Base-by-base conservation (phyloP, 2,113 vertebrate genomes). In the Platycercus adscitus region DNA sequence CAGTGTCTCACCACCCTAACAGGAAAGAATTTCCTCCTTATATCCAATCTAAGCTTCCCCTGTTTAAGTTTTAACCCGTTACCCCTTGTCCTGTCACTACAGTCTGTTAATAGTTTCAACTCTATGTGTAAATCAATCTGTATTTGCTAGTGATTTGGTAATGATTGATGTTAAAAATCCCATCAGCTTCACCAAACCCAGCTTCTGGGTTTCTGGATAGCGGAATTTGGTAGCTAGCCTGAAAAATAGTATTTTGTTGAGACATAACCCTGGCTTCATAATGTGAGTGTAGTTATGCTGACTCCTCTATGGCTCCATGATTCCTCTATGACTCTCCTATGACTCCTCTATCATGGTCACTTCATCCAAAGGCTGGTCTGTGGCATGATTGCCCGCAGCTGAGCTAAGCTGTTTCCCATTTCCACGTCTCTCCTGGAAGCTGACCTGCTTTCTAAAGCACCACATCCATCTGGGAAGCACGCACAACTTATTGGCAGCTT, bases 401-500 rank as follows among this genome's bases (percentile, higher is more conserved):
- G 64, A 46, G 14, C 17, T 64, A 55, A 53, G 23, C 66, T 1
- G 0, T n/a, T 39, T 83, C 56, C 1, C 1, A 5, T 58, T 86
- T 69, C 37, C 26, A 31, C 10, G 9, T 13, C 31, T 83, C 28
- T 77, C 44, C 33, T 83, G 37, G 72, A 53, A 80, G 26, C 20
- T 76, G 39, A 76, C 18, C n/a, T 28, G 26, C 35, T 84, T 73
- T 58, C 68, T 75, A 23, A 69, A 73, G 66, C 35, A 73, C 12
- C 33, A 15, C 1, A 0, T 87, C 47, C 29, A 19, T 25, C 15
- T 73, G 53, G 65, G 35, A 73, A 61, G 21, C 24, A n/a, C 0
- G 1, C 10, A 29, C 9, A 35, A 5, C 50, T 82, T 79, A 37
- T 86, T 73, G 43, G 73, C 26, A 70, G 49, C 49, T 79, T 64